phyloP scores from a whole-genome alignment of 1,140 invertebrate species.

The Planococcus citri region DNA sequence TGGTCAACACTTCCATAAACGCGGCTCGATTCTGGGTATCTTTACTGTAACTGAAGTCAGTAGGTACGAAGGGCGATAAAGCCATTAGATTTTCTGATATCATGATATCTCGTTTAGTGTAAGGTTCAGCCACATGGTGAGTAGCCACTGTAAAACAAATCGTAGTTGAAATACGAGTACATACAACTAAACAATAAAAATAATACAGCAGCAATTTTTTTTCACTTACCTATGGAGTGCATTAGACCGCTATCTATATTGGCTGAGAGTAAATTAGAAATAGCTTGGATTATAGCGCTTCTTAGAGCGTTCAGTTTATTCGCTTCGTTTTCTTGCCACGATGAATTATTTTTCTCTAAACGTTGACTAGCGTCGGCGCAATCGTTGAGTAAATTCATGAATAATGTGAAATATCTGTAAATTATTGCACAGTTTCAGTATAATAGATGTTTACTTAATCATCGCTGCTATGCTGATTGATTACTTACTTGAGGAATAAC shows the following conservation, averaged over 20 bases:
- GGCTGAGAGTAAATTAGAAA: constrained; percentile 95
- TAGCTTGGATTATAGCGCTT: constrained; percentile 87
- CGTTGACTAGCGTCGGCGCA: constrained; percentile 67
- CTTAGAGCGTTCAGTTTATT: constrained; percentile 63
- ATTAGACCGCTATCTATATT: constrained; percentile 92
- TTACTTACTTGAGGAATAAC: constrained; percentile 73
- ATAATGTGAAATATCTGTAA: constrained; percentile 77
- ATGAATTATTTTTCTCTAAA: constrained; percentile 57
- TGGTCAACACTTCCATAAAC: constrained; percentile 96
- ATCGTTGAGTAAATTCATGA: constrained; percentile 95
- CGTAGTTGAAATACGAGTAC: no score
- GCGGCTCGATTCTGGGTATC: constrained; percentile 93
- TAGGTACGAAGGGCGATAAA: constrained; percentile 10
- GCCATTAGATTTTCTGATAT: constrained; percentile 14
- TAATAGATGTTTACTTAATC: no score
- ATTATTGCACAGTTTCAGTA: no score
- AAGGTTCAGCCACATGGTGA: constrained; percentile 5
- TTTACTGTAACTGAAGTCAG: constrained; percentile 75
- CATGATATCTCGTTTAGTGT: neutral
- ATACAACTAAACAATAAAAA: neutral
- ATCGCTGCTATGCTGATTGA: no score
- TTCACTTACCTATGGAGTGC: constrained; percentile 19
- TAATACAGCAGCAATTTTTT: neutral
- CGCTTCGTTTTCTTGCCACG: constrained; percentile 46
- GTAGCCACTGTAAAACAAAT: constrained; percentile 9